Base-by-base conservation (phyloP, 2,113 vertebrate species). In the Columba livia region DNA sequence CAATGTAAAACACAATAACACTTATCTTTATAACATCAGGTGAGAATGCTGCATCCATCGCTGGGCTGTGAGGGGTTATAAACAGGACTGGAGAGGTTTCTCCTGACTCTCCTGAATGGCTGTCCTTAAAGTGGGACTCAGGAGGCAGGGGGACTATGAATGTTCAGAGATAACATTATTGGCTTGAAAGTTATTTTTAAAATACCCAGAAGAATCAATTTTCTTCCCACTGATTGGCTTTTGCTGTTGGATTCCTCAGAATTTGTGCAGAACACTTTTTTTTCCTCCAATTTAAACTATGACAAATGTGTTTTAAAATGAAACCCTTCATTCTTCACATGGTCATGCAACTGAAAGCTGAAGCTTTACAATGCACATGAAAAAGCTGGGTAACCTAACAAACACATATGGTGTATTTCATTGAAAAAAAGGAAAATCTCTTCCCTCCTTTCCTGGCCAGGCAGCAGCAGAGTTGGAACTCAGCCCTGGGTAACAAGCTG, bases 1-100 rank as follows among this genome's bases (percentile, higher is more conserved):
- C 31, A 51, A 0, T 47, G n/a, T 81, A 57, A 81, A 81, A n/a
- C 15, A 44, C 42, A 44, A 44, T 44, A 44, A 44, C 42, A 44
- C 42, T 44, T 44, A 17, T 44, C 42, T 44, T 17, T 17, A 44
- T 44, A 44, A 44, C 42, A 44, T 44, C 42, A 36, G 42, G 6
- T 0, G 3, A 84, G 38, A 58, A 14, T 58, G 9, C 28, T 5
- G 4, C 14, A 65, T 28, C 16, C 44, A 26, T 40, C 0, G 4
- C 10, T 72, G 62, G n/a, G 7, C 53, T 79, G 6, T 72, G 42
- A n/a, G 9, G 3, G 9, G 1, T 0, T 29, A 15, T 61, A 75
- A 67, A 88, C 3, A 79, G 15, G 7, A 47, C 21, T 54, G 38
- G n/a, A 64, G 21, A 36, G 2, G 12, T 38, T 88, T 72, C 44